phyloP scores from a whole-genome alignment of 2,888 invertebrate genomes.

The Eurytoma adleriae region DNA sequence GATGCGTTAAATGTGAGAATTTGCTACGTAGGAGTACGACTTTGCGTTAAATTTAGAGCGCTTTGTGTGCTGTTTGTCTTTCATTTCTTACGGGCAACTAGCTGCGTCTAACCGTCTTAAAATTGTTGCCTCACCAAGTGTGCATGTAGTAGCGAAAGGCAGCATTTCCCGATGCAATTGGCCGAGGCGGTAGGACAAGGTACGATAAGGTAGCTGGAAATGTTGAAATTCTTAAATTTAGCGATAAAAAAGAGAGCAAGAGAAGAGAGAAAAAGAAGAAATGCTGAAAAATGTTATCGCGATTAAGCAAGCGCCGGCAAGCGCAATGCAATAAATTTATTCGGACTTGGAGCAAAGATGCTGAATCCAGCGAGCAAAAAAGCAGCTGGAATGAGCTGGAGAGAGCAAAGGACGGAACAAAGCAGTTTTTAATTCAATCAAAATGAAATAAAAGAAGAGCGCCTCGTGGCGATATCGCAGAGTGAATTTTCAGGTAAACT shows the following conservation, averaged over 20 bases:
- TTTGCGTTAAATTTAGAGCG: too few species aligned
- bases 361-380: neutral
- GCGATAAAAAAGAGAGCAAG: too few species aligned
- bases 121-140: conserved; percentile 16
- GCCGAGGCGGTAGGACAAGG: too few species aligned
- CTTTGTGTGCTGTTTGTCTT: too few species aligned
- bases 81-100: conserved; percentile 5
- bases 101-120: neutral
- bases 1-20: neutral
- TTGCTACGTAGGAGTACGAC: too few species aligned
- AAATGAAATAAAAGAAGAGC: conserved; percentile 25
- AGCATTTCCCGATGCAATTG: conserved; percentile 38
- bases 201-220: too few species aligned
- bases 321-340: conserved; percentile 16
- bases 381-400: neutral
- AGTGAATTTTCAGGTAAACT: conserved; percentile 55
- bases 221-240: too few species aligned
- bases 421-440: conserved; percentile 44
- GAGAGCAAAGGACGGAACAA: neutral
- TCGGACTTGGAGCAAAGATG: neutral
- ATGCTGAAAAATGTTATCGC: conserved; percentile 5
- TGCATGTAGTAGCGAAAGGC: conserved; percentile 42
- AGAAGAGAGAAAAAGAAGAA: neutral
- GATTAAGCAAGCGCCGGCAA: conserved; percentile 6
- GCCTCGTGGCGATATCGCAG: conserved; percentile 22